Evolutionary conservation across 92 coral and sea anemone genomes (phyloP), one percentile per base, ranked within the genome.

Genomic region (Epizoanthus scotinus): DNA sequence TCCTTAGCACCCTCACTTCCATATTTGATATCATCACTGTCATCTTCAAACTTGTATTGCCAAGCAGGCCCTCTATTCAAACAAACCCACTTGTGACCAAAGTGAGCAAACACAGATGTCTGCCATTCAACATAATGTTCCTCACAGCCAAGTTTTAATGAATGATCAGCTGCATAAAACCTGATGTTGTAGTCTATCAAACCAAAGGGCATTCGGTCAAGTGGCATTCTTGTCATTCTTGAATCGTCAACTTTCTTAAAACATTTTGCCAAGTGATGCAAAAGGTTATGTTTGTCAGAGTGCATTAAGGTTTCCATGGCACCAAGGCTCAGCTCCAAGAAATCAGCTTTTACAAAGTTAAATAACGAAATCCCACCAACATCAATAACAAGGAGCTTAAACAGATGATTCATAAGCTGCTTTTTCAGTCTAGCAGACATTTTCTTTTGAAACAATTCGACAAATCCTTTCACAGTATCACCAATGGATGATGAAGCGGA

Each of bases 151-250:
- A 91, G 49, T 25, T 84, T 91, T 19, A 67, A 82, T 0, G 89
- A 77, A 25, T 59, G 50, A 12, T 57, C 54, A 6, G 65, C 27
- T 0, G 91, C 71, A 78, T 84, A 84, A 59, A 84, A 91, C 1
- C 83, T 24, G 21, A 90, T 84, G 69, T 88, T 88, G 55, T 85
- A 88, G 57, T 81, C 88, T 25, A 85, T 42, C 71, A 85, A 67
- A 4, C 92, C 91, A 84, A n/a, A 90, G 40, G 87, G 91, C 94
- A 90, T 90, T 57, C 83, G 67, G 77, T 87, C 57, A 14, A 87
- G 8, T 17, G 91, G 88, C 91, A 91, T 87, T 67, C 91, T 61
- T 62, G 78, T 68, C 20, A 34, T 44, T 8, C 36, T 14, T n/a
- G 55, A 36, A 12, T 10, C 42, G 49, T 40, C 66, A 72, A 26